Base-by-base conservation (phyloP, 2,888 invertebrate species). In the Synanthedon vespiformis region DNA sequence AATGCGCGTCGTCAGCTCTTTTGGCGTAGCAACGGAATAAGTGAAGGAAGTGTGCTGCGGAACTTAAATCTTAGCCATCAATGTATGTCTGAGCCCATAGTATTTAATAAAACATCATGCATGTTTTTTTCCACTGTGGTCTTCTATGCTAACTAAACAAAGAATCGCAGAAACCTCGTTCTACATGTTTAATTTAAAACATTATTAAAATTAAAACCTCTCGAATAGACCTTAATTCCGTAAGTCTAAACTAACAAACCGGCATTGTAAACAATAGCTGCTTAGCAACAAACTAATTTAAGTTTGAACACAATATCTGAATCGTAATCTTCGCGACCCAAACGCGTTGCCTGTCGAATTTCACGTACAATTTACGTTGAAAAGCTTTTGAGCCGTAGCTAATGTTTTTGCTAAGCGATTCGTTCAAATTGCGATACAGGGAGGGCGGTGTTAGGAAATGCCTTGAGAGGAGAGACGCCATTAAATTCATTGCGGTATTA, bases 401-500 rank as follows among this genome's bases (percentile, higher is more conserved):
- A 83, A 82, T 82, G 81, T 81, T 84, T 82, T 78, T 71, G 75
- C 78, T 82, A 76, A 83, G 80, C 82, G 75, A 77, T 78, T 77
- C 74, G 65, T 77, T 77, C 70, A 74, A 68, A 67, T 71, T 69
- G 64, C 64, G 62, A 72, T 68, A 71, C 68, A 65, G 62, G 58
- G 61, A 55, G 56, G 62, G 62, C 63, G 65, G 63, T 70, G 69
- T 67, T 65, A 67, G 64, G 63, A 68, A 72, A 74, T 70, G 60
- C 56, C 61, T 61, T 58, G 60, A 63, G 62, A 58, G 59, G 64
- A 57, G 57, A 58, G 56, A 60, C 54, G 56, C 57, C 61, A 62
- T 65, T 63, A 65, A 67, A 67, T 64, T 68, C 61, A 66, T 65
- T 64, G 60, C 57, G 59, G 58, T 64, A 62, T 65, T 63, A 63